Percentiles rank a stretch among this genome's conserved stretches.
phyloP scores from a whole-genome alignment of 2,888 invertebrate genomes.

The Prosapia bicincta region DNA sequence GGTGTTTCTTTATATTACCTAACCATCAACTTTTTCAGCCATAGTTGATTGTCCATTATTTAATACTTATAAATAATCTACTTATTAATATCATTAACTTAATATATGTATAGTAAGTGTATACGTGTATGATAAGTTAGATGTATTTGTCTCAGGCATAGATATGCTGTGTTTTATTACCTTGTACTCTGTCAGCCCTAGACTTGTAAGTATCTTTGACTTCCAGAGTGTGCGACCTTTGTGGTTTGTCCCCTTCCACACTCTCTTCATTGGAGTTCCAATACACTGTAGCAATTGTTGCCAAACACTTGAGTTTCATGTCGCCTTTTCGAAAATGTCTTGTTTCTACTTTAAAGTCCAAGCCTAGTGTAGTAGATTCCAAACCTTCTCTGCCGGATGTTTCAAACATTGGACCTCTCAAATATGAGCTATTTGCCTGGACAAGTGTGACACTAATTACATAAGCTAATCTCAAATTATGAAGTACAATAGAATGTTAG shows the following conservation, averaged over 20 bases:
- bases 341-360: conserved; percentile 75
- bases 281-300: conserved; percentile 82
- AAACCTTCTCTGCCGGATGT: conserved; percentile 60
- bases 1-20: too few relatives aligned
- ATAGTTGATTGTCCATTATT: too few relatives aligned
- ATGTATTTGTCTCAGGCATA: too few relatives aligned
- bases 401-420: conserved; percentile 50
- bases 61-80: too few relatives aligned
- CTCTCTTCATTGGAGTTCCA: conserved; percentile 86
- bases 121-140: too few relatives aligned
- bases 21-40: too few relatives aligned
- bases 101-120: too few relatives aligned
- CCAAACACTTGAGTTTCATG: conserved; percentile 85
- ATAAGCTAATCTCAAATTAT: background rate
- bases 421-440: conserved; percentile 38
- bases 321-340: conserved; percentile 82
- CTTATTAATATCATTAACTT: too few relatives aligned
- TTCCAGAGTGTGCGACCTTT: conserved; percentile 68
- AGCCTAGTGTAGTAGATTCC: conserved; percentile 70
- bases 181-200: background rate
- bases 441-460: background rate
- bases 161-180: too few relatives aligned
- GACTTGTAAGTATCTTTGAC: conserved; percentile 55
- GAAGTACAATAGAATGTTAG: background rate
- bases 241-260: conserved; percentile 69